A percentile compares a stretch with the other conserved stretches of the same genome.
Evolutionary conservation across 2,113 vertebrate species (phyloP).

Genomic region (Oriolus oriolus): DNA sequence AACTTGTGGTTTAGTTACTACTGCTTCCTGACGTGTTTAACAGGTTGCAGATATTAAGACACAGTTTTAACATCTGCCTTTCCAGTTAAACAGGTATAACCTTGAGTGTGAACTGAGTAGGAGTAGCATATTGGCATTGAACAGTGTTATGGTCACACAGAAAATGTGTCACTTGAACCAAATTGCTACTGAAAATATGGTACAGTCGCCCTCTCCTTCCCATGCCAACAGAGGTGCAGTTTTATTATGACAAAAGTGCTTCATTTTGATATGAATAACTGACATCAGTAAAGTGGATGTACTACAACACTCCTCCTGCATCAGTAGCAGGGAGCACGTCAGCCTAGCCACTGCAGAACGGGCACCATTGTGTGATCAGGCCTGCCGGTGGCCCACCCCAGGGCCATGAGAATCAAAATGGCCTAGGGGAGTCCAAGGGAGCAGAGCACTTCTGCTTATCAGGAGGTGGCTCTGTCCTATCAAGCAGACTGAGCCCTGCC

Average conservation of each 20-base stretch:
- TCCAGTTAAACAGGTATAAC: not conserved
- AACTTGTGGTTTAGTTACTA: not conserved
- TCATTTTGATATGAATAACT: not conserved
- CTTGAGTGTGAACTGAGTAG: not conserved
- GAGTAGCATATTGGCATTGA: fast-evolving
- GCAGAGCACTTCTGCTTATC: slow-evolving; percentile 41
- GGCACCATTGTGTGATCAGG: not conserved
- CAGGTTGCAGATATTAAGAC: not conserved
- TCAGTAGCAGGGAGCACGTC: not conserved
- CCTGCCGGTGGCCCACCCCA: fast-evolving
- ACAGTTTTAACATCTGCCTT: not conserved
- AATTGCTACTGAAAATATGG: not conserved
- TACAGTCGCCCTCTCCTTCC: not conserved
- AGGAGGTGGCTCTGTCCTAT: not conserved
- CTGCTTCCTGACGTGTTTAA: not conserved
- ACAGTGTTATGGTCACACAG: not conserved
- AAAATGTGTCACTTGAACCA: not conserved
- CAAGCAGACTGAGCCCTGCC: not conserved
- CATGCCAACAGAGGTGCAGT: not conserved
- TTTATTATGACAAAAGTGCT: not conserved
- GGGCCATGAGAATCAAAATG: fast-evolving
- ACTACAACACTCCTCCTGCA: not conserved
- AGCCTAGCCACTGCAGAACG: not conserved
- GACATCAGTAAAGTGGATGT: not conserved
- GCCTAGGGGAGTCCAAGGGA: not conserved